A percentile compares a stretch with the other conserved stretches of the same genome.
Conservation (phyloP, 2,888 invertebrate genomes). For the Pristionchus fissidentatus region DNA sequence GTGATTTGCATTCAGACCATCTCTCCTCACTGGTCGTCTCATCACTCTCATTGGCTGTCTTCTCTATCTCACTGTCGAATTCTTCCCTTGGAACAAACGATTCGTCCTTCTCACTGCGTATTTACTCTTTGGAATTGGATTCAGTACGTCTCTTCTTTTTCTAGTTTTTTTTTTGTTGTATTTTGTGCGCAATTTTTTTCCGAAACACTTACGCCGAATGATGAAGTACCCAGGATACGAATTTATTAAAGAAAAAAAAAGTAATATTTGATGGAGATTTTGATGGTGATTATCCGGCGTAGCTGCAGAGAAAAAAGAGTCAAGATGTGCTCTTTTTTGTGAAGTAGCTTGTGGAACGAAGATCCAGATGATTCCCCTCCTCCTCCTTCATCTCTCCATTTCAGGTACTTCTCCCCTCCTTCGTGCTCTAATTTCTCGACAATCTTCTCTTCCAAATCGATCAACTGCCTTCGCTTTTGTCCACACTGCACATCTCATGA, state of each 20-base stretch:
- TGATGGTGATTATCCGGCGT: too few relatives aligned
- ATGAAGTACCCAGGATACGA: not conserved
- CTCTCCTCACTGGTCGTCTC: constrained; percentile 38
- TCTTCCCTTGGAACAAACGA: constrained; percentile 11
- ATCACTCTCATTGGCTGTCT: constrained; percentile 44
- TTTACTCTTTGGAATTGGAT: constrained; percentile 41
- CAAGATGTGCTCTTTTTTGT: too few relatives aligned
- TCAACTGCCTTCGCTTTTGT: constrained; percentile 41
- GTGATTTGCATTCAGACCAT: not conserved
- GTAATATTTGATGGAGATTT: too few relatives aligned
- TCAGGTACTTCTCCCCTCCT: constrained; percentile 42
- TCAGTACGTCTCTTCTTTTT: constrained; percentile 8
- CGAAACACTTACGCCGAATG: not conserved
- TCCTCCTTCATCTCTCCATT: not conserved
- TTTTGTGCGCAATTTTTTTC: not conserved
- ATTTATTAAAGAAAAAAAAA: too few relatives aligned
- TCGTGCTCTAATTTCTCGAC: constrained; percentile 31
- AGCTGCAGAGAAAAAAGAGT: too few relatives aligned
- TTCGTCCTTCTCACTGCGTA: not conserved
- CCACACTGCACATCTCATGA: constrained; percentile 10
- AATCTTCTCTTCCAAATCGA: not conserved
- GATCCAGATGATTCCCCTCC: not conserved
- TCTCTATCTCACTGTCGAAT: constrained; percentile 42
- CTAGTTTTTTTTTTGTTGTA: not conserved
- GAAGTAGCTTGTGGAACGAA: too few relatives aligned